Evolutionary conservation across 1,140 invertebrate species (phyloP).

Genomic region (Trichonephila clavata): DNA sequence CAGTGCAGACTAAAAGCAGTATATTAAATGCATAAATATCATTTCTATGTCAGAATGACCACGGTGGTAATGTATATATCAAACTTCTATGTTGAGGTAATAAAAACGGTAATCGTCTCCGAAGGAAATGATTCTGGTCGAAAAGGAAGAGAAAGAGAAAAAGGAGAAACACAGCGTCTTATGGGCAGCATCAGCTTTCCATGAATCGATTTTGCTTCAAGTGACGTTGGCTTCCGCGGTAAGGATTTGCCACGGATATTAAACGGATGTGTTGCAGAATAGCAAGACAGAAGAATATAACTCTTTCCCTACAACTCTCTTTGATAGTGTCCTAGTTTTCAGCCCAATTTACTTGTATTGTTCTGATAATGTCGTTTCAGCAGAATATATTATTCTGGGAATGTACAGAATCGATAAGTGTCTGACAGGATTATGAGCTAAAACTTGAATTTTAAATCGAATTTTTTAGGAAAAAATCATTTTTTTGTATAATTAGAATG

Average conservation of each 20-base stretch:
- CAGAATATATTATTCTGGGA: too few relatives aligned
- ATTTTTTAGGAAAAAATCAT: too few relatives aligned
- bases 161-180: not conserved
- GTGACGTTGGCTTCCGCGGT: conserved; percentile 15
- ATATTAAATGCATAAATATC: not conserved
- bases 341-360: not conserved
- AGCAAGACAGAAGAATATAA: not conserved
- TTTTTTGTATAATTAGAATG: too few relatives aligned
- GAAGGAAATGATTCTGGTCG: not conserved
- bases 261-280: conserved; percentile 37
- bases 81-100: not conserved
- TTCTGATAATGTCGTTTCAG: not conserved
- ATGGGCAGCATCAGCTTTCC: conserved; percentile 15
- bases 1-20: not conserved
- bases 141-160: not conserved
- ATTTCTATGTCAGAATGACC: not conserved
- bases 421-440: not conserved
- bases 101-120: conserved; percentile 5
- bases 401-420: not conserved
- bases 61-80: not conserved
- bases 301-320: not conserved
- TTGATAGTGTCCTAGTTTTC: not conserved
- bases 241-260: conserved; percentile 32
- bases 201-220: conserved; percentile 14
- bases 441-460: too few relatives aligned